These are phyloP conservation scores for Oceanites oceanicus DNA, from an alignment of 2,113 vertebrate genomes.

Conservation along the genomic window DNA sequence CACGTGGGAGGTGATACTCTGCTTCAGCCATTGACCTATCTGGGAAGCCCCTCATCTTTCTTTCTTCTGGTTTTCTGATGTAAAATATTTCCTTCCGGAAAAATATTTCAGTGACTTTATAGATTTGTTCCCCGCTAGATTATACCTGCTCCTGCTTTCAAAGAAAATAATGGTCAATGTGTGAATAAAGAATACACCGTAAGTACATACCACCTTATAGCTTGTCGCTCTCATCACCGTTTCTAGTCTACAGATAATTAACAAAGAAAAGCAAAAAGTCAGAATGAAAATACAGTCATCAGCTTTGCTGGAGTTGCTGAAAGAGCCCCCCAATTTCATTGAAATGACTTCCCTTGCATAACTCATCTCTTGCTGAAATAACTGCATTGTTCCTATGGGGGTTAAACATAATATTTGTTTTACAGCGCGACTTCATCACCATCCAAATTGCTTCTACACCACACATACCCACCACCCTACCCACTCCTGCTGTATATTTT, in stretches of 20 bases:
- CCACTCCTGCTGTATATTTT: background rate
- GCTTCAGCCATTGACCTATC: background rate
- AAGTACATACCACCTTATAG: background rate
- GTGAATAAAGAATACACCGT: background rate
- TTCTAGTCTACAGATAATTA: background rate
- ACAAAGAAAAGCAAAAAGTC: background rate
- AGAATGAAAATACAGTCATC: background rate
- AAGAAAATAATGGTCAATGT: background rate
- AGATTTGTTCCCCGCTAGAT: background rate
- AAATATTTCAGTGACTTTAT: background rate
- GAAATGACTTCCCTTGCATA: background rate
- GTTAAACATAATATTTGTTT: conserved; percentile 37
- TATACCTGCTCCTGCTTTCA: background rate
- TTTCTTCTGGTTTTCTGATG: background rate
- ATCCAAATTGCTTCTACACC: background rate
- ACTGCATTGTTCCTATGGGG: background rate
- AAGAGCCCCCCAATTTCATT: background rate
- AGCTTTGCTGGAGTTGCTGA: background rate
- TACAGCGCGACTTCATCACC: background rate
- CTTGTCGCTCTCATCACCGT: background rate
- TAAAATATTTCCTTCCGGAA: background rate
- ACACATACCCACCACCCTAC: background rate
- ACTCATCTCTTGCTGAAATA: background rate
- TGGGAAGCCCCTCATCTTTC: background rate
- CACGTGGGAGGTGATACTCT: background rate